Evolutionary conservation across 2,888 invertebrate genomes (phyloP).

Genomic region (Cryptus armator): DNA sequence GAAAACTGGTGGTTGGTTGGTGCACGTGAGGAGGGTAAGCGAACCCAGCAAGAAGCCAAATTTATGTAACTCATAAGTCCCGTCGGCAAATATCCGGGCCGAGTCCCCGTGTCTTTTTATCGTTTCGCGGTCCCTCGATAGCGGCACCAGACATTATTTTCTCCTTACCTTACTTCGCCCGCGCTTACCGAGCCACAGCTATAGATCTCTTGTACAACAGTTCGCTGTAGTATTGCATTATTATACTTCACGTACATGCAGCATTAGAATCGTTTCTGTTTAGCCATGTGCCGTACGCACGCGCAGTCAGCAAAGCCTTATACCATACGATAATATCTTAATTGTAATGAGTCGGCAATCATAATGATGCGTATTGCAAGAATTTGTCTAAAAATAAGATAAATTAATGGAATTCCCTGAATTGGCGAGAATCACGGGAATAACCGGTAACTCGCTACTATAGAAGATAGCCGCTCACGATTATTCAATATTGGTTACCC

Average conservation of each 20-base stretch:
- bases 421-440: too few relatives aligned
- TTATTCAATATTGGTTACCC: neutral
- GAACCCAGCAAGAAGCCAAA: constrained; percentile 65
- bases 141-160: constrained; percentile 66
- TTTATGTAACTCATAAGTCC: constrained; percentile 72
- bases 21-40: constrained; percentile 11
- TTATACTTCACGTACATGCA: constrained; percentile 6
- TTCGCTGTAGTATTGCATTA: neutral
- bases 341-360: too few relatives aligned
- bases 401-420: too few relatives aligned
- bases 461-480: too few relatives aligned
- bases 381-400: too few relatives aligned
- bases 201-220: neutral
- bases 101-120: constrained; percentile 29
- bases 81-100: constrained; percentile 68
- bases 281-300: neutral
- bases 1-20: neutral
- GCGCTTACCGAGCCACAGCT: constrained; percentile 18
- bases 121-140: constrained; percentile 62
- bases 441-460: neutral
- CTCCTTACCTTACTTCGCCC: constrained; percentile 61
- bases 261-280: neutral
- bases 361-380: too few relatives aligned
- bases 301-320: neutral
- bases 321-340: neutral